phyloP scores from a whole-genome alignment of 2,888 invertebrate species.

The Zhuqinia jingwanae region DNA sequence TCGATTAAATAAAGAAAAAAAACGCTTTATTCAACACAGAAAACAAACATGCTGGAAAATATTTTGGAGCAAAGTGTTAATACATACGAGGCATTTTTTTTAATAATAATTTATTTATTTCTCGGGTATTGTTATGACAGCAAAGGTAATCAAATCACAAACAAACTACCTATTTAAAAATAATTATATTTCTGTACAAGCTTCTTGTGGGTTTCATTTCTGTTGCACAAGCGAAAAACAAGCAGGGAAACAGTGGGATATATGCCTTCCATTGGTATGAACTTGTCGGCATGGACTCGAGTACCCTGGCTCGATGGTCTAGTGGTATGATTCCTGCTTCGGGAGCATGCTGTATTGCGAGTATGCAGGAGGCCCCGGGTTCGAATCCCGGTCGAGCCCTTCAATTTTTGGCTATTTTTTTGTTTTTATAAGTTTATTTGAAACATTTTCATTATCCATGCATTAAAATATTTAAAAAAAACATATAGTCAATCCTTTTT shows the following conservation, averaged over 20 bases:
- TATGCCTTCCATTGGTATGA: not conserved
- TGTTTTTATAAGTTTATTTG: not conserved
- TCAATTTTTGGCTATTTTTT: slow-evolving; percentile 29
- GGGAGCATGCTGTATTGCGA: slow-evolving; percentile 43
- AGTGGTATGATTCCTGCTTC: slow-evolving; percentile 78
- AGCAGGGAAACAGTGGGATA: not conserved
- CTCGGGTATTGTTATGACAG: too few species aligned
- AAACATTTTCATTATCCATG: not conserved
- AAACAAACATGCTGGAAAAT: too few species aligned
- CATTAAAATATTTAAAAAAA: too few species aligned
- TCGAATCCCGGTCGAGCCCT: slow-evolving; percentile 58
- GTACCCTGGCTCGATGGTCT: slow-evolving; percentile 76
- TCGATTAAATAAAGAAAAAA: slow-evolving; percentile 50
- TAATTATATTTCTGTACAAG: too few species aligned
- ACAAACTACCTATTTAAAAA: too few species aligned
- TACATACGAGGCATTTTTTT: too few species aligned
- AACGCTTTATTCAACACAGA: slow-evolving; percentile 48
- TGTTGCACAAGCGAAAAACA: not conserved
- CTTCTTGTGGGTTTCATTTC: too few species aligned
- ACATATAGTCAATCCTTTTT: too few species aligned
- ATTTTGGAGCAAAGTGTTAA: too few species aligned
- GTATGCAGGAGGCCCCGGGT: slow-evolving; percentile 51
- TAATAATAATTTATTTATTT: too few species aligned
- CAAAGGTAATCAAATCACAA: too few species aligned
- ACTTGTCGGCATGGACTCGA: not conserved